Evolutionary conservation across 2,113 vertebrate genomes (phyloP).

Genomic region (Anguilla japonica): DNA sequence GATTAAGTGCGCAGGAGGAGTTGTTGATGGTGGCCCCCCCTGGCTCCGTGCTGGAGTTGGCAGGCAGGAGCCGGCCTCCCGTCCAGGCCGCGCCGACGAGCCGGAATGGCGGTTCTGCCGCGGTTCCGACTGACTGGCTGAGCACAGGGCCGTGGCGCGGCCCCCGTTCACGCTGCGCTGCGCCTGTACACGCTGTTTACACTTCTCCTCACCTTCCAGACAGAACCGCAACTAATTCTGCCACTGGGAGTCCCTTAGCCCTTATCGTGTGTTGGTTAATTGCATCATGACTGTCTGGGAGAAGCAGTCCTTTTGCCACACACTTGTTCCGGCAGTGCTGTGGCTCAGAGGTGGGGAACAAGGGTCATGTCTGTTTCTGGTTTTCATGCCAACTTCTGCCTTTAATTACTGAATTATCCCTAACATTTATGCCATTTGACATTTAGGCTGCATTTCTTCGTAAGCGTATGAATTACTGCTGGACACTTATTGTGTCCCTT

Average conservation of each 20-base stretch:
- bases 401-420: too few species aligned
- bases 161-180: constrained; percentile 40
- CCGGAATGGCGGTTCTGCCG: constrained; percentile 36
- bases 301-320: neutral
- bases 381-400: too few species aligned
- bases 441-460: too few species aligned
- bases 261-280: constrained; percentile 35
- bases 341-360: too few species aligned
- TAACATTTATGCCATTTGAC: too few species aligned
- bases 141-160: constrained; percentile 44
- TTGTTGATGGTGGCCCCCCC: constrained; percentile 49
- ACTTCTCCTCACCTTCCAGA: constrained; percentile 36
- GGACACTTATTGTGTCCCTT: too few species aligned
- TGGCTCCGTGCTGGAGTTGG: constrained; percentile 40
- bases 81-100: constrained; percentile 1
- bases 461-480: too few species aligned
- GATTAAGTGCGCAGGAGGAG: constrained; percentile 44
- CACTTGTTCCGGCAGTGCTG: neutral
- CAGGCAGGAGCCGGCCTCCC: constrained; percentile 28
- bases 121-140: constrained; percentile 47
- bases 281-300: neutral
- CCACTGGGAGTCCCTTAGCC: constrained; percentile 48
- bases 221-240: constrained; percentile 48
- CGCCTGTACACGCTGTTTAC: constrained; percentile 44
- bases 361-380: too few species aligned